phyloP scores from a whole-genome alignment of 2,888 invertebrate genomes.

The Lumbricus terrestris region DNA sequence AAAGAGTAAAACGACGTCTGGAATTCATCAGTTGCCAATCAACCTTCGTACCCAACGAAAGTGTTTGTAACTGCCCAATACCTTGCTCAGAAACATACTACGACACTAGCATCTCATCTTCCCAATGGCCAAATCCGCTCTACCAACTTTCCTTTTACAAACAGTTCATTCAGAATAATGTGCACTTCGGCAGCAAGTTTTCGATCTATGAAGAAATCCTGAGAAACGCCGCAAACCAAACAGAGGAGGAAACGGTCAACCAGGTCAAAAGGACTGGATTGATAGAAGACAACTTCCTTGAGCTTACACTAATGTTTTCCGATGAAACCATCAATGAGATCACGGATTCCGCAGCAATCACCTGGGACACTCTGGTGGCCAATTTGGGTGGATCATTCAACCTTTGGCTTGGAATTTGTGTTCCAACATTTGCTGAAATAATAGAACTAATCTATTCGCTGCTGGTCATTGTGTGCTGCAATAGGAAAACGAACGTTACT shows the following conservation, averaged over 20 bases:
- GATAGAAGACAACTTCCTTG: neutral
- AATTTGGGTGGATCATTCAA: conserved; percentile 7
- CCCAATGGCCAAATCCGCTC: conserved; percentile 11
- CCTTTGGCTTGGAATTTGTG: conserved; percentile 9
- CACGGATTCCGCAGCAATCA: neutral
- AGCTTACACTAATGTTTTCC: neutral
- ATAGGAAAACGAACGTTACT: neutral
- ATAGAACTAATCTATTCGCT: conserved; percentile 3
- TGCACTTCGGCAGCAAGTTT: neutral
- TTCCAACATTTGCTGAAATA: conserved; percentile 10
- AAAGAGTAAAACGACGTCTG: neutral
- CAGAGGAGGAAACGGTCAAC: neutral
- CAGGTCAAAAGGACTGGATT: neutral
- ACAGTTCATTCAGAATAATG: neutral
- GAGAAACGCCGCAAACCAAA: neutral
- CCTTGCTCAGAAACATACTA: neutral
- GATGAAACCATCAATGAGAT: neutral
- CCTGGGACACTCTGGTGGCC: neutral
- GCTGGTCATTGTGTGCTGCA: neutral
- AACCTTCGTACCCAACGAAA: neutral
- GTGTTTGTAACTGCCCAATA: neutral
- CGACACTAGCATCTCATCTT: neutral
- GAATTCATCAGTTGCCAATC: neutral
- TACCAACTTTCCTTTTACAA: conserved; percentile 6
- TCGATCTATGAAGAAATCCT: conserved; percentile 5